Evolutionary conservation across 1,140 invertebrate species (phyloP), one percentile per base, ranked within the genome.

Genomic region (Mactra quadrangularis): DNA sequence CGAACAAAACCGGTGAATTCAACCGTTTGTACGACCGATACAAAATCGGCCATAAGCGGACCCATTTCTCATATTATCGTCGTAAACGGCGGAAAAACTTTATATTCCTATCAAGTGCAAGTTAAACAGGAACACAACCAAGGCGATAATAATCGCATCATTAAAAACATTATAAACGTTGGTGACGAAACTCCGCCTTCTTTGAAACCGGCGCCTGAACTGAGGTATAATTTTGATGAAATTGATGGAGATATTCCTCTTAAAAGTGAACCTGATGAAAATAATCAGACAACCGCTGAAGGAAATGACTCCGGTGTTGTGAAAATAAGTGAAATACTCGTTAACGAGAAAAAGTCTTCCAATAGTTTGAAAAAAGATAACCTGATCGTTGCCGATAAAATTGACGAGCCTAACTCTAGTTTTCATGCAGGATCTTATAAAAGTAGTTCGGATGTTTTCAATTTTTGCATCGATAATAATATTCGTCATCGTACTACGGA

Each of bases 161-260:
- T 25, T 29, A 15, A 68, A 13, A 50, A 13, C 15, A 50, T 47
- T 47, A 66, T 47, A 22, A 47, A 50, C 17, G 33, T 11, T 31
- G 29, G 47, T 68, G 45, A 68, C 13, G 64, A 68, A 68, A 17
- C 41, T 47, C 3, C 27, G 3, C 64, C 64, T 50, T 68, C 25
- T 19, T 41, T 68, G 25, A 68, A n/a, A 50, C 64, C 64, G 17
- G 64, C 45, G 19, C 13, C 45, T 52, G 64, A 68, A 27, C 38
- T 41, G 15, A 47, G 17, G 19, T 22, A 19, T 11, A 45, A 19
- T 52, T 78, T 33, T 66, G 76, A 78, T 78, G 76, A 78, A 78
- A 57, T 78, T 22, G 76, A 78, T 68, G 76, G 76, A n/a, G 76
- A 78, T 78, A 57, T 78, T 22, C 76, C 76, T 52, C n/a, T 55